Conservation (phyloP, 2,797 vertebrate species). For the Melanotaenia parkinsoni region DNA sequence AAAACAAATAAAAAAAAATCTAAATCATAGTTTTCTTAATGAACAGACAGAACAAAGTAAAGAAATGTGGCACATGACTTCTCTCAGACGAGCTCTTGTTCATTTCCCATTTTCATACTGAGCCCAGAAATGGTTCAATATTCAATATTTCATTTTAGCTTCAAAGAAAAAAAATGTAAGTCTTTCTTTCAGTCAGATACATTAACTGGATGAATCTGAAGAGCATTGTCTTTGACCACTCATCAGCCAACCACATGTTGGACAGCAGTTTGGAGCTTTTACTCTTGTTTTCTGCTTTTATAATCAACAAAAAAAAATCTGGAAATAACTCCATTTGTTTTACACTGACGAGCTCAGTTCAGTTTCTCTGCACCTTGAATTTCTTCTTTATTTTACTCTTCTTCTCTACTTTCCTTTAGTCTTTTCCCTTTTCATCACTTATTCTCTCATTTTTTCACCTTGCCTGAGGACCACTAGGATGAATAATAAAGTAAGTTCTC, state of each 20-base stretch:
- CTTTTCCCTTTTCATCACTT: constrained; percentile 10
- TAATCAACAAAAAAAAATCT: neutral
- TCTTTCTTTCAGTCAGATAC: too few species aligned
- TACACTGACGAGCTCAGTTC: neutral
- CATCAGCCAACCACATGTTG: neutral
- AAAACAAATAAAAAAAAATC: too few species aligned
- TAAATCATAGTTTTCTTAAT: too few species aligned
- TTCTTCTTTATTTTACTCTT: neutral
- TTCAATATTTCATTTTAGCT: too few species aligned
- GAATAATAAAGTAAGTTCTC: constrained; percentile 47
- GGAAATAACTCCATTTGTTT: neutral
- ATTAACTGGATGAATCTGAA: too few species aligned
- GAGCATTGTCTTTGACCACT: neutral
- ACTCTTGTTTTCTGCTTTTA: neutral
- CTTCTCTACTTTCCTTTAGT: neutral
- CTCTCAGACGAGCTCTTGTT: too few species aligned
- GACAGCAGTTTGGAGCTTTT: neutral
- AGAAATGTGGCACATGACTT: too few species aligned
- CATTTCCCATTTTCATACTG: too few species aligned
- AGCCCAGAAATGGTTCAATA: too few species aligned
- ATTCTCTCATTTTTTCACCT: constrained; percentile 33
- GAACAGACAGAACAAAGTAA: too few species aligned
- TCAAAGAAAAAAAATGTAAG: too few species aligned
- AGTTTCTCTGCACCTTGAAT: neutral
- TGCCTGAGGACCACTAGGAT: constrained; percentile 37